Evolutionary conservation across 2,797 vertebrate genomes (phyloP).

Genomic region (Malurus leucopterus): DNA sequence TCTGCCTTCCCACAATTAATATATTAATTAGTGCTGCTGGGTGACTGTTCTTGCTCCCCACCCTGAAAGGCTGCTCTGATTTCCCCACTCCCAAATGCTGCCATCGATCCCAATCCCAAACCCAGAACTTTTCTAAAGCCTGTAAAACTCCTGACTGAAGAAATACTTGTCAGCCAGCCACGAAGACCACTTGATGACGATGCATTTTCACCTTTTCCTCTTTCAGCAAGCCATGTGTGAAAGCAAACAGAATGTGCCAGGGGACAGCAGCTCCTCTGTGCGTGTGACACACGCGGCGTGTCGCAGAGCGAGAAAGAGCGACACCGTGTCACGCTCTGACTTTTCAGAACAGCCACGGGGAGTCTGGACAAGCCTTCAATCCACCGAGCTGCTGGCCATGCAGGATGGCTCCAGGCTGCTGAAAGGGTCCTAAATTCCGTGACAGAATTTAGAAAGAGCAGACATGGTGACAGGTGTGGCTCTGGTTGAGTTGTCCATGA

Average conservation of each 20-base stretch:
- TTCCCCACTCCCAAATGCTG: background rate
- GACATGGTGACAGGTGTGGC: background rate
- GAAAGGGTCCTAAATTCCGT: background rate
- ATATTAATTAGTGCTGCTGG: background rate
- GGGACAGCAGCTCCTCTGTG: background rate
- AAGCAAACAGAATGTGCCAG: constrained; percentile 1
- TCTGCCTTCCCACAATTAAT: background rate
- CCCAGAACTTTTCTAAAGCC: background rate
- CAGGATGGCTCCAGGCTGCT: background rate
- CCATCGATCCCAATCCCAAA: accelerated
- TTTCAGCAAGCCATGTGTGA: background rate
- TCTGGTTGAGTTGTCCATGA: background rate
- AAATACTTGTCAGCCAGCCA: background rate
- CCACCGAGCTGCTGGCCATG: background rate
- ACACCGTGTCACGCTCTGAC: background rate
- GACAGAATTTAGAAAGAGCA: background rate
- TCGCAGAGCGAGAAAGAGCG: background rate
- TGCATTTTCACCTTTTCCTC: background rate
- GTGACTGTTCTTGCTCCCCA: background rate
- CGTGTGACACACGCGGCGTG: accelerated
- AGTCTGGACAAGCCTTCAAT: background rate
- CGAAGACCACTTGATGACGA: background rate
- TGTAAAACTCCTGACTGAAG: background rate
- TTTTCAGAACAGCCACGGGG: background rate
- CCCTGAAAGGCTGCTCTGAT: background rate